Evolutionary conservation across 2,797 vertebrate species (phyloP).

Genomic region (Menidia menidia): DNA sequence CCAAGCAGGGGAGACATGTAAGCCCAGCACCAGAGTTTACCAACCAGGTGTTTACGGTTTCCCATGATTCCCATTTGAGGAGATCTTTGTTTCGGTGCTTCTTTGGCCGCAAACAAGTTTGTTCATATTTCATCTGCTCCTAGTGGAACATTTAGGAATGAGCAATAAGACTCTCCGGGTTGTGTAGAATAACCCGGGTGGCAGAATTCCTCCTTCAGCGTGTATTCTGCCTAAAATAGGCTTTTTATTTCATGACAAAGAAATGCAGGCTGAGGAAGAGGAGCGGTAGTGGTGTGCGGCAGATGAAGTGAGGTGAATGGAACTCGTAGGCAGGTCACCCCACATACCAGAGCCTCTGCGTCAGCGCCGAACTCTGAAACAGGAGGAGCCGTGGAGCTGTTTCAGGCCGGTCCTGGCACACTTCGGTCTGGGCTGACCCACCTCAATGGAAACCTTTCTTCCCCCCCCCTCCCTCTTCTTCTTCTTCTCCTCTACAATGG

Average conservation of each 20-base stretch:
- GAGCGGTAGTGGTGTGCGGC: constrained; percentile 47
- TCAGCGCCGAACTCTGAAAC: constrained; percentile 66
- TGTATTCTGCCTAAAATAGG: constrained; percentile 55
- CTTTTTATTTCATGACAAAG: constrained; percentile 56
- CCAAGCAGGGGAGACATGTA: constrained; percentile 97
- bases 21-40: constrained; percentile 49
- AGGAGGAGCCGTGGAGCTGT: constrained; percentile 65
- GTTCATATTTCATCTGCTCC: neutral
- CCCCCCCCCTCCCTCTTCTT: constrained; percentile 5
- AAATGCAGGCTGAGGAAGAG: constrained; percentile 53
- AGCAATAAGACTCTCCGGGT: constrained; percentile 52
- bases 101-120: neutral
- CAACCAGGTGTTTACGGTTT: neutral
- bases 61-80: neutral
- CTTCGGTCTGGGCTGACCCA: constrained; percentile 55
- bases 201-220: constrained; percentile 57
- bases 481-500: constrained; percentile 70
- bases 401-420: constrained; percentile 60
- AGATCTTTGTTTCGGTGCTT: neutral
- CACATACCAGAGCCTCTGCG: constrained; percentile 75
- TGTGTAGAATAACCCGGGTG: constrained; percentile 50
- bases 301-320: constrained; percentile 68
- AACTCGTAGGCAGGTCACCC: constrained; percentile 72
- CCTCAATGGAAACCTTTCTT: constrained; percentile 42
- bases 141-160: constrained; percentile 43